These are phyloP conservation scores for Trichogramma dendrolimi DNA, from an alignment of 2,888 invertebrate genomes.

Conservation along the genomic window DNA sequence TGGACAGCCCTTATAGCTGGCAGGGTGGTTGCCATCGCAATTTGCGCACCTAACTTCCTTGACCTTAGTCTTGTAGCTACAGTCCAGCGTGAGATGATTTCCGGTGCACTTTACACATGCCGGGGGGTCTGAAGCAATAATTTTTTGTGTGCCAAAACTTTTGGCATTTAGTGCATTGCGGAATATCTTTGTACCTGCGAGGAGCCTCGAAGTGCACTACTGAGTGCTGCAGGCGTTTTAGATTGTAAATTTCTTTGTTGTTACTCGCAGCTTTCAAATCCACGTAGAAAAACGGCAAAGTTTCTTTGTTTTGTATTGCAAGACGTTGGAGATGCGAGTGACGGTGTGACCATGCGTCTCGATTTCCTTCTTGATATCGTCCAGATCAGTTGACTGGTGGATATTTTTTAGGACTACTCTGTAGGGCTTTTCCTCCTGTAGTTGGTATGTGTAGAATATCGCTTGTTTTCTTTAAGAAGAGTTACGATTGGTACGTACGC, in stretches of 20 bases:
- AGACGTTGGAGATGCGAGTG: background rate
- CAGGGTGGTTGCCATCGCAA: conserved; percentile 29
- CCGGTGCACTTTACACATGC: conserved; percentile 19
- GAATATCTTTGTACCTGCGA: background rate
- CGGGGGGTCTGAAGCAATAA: background rate
- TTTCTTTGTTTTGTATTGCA: background rate
- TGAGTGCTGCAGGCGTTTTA: background rate
- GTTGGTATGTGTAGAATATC: conserved; percentile 3
- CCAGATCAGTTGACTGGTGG: background rate
- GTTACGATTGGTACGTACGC: background rate
- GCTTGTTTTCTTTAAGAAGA: background rate
- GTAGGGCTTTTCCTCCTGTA: background rate
- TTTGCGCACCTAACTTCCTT: conserved; percentile 6
- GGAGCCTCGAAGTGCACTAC: background rate
- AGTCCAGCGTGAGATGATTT: conserved; percentile 21
- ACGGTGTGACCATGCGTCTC: background rate
- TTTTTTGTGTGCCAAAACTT: conserved; percentile 4
- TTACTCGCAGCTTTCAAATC: background rate
- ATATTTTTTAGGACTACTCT: too few relatives aligned
- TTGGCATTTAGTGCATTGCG: conserved; percentile 1
- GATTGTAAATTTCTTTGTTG: background rate
- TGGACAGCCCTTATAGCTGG: conserved; percentile 33
- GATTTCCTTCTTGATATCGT: conserved; percentile 4
- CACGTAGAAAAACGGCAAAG: background rate
- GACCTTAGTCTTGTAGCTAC: conserved; percentile 12